Evolutionary conservation across 2,888 invertebrate species (phyloP).

Genomic region (Apeira syringaria): DNA sequence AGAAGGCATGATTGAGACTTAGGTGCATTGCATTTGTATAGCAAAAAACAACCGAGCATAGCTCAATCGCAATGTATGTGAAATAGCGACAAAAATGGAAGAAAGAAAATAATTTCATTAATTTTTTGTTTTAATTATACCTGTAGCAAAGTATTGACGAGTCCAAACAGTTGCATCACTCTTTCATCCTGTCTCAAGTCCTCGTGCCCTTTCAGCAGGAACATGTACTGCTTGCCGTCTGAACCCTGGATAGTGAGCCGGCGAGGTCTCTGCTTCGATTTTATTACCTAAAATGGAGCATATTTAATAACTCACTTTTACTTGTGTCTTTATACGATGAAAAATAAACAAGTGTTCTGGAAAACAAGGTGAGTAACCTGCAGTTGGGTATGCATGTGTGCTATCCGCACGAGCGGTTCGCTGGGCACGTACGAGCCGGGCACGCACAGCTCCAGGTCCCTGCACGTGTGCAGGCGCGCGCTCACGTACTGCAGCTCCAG

Average conservation of each 20-base stretch:
- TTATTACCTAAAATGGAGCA: conserved; percentile 89
- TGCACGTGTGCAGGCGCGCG: conserved; percentile 92
- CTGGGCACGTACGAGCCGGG: conserved; percentile 99
- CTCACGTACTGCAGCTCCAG: conserved; percentile 97
- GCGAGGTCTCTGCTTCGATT: conserved; percentile 98
- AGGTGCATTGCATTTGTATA: too few species aligned
- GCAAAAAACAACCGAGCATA: too few species aligned
- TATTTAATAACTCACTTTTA: too few species aligned
- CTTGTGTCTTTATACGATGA: too few species aligned
- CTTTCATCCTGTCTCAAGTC: conserved; percentile 99
- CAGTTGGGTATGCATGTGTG: conserved; percentile 93
- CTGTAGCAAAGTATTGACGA: conserved; percentile 95
- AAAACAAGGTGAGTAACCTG: conserved; percentile 82
- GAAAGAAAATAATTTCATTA: too few species aligned
- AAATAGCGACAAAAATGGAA: too few species aligned
- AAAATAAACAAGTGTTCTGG: too few species aligned
- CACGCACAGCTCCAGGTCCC: conserved; percentile 96
- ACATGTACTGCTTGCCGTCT: conserved; percentile 99
- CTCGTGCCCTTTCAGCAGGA: conserved; percentile 99
- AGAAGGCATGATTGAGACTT: too few species aligned
- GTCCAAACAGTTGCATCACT: conserved; percentile 98
- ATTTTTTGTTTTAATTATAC: too few species aligned
- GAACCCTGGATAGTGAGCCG: conserved; percentile 96
- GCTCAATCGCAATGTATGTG: too few species aligned
- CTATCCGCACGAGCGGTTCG: conserved; percentile 92